Evolutionary conservation across 2,797 vertebrate species (phyloP).

Genomic region (Caiman crocodilus): DNA sequence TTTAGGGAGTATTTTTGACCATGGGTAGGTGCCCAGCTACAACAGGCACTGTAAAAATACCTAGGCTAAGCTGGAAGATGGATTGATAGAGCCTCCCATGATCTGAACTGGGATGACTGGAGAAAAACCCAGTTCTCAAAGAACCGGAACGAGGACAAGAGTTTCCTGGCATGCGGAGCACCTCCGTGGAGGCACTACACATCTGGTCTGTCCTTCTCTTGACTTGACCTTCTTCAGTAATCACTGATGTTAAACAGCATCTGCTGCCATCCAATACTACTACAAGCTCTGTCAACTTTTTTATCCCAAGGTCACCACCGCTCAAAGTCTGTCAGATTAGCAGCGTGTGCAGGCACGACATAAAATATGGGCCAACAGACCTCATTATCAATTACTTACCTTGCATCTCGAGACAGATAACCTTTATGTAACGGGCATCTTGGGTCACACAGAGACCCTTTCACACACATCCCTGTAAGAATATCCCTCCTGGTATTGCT

Average conservation of each 20-base stretch:
- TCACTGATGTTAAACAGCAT: neutral
- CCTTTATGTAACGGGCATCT: neutral
- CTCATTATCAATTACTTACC: neutral
- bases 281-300: neutral
- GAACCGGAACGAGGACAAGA: neutral
- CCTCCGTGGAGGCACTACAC: neutral
- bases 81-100: neutral
- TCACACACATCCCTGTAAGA: neutral
- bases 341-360: too few species aligned
- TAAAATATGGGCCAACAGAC: neutral
- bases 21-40: neutral
- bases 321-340: neutral
- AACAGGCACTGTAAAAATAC: neutral
- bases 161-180: neutral
- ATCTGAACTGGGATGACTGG: neutral
- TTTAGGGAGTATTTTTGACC: neutral
- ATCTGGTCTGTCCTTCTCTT: accelerated
- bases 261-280: neutral
- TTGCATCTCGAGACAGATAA: neutral
- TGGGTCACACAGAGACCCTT: neutral
- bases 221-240: neutral
- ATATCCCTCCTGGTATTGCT: neutral
- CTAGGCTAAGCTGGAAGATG: neutral
- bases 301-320: neutral
- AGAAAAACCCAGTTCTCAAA: neutral